phyloP scores from a whole-genome alignment of 2,888 invertebrate species.

The Pristionchus arcanus region DNA sequence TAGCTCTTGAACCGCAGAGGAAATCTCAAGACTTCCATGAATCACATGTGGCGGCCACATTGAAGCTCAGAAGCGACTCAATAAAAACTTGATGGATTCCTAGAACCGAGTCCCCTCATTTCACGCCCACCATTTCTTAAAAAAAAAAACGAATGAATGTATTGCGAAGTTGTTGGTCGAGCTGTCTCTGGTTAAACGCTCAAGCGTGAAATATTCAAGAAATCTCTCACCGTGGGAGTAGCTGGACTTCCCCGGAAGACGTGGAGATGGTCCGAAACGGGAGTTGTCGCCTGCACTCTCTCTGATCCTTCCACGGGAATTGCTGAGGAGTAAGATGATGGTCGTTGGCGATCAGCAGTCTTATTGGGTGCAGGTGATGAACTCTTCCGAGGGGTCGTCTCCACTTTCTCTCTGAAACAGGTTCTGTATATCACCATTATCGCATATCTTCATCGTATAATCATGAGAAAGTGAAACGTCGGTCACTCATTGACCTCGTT shows the following conservation, averaged over 20 bases:
- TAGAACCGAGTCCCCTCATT: not conserved
- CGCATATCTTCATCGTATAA: not conserved
- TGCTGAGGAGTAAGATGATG: not conserved
- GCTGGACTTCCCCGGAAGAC: conserved; percentile 40
- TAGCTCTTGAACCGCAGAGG: not conserved
- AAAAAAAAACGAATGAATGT: not conserved
- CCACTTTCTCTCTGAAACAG: conserved; percentile 26
- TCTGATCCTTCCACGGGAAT: conserved; percentile 52
- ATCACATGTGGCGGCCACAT: not conserved
- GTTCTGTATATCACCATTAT: not conserved
- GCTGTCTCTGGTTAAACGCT: not conserved
- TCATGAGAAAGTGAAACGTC: not conserved
- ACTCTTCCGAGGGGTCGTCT: conserved; percentile 5
- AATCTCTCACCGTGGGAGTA: conserved; percentile 5
- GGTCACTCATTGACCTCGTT: not conserved
- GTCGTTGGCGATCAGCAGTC: not conserved
- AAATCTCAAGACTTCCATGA: not conserved
- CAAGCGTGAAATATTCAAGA: no score
- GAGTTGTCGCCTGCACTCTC: not conserved
- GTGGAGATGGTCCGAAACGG: conserved; percentile 45
- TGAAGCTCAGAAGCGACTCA: not conserved
- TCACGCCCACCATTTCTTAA: not conserved
- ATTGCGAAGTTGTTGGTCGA: no score
- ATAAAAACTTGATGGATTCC: not conserved
- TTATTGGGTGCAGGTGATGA: not conserved